Evolutionary conservation across 2,888 invertebrate genomes (phyloP).

Genomic region (Brenthis ino): DNA sequence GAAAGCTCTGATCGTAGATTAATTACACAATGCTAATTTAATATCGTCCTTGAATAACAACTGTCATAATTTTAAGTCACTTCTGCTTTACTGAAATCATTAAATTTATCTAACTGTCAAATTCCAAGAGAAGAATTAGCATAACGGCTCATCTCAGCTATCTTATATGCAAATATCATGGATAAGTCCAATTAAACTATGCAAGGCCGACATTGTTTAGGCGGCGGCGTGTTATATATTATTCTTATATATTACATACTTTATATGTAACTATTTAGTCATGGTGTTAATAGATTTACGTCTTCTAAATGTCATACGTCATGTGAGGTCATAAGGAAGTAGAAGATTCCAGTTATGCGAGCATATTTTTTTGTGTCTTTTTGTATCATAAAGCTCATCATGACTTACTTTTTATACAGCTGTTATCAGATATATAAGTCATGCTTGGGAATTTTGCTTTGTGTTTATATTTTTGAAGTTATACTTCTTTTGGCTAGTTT

Average conservation of each 20-base stretch:
- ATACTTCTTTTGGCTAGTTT: too few species aligned
- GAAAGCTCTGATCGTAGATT: conserved; percentile 10
- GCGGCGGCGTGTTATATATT: conserved; percentile 50
- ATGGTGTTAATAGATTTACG: conserved; percentile 36
- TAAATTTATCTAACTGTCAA: conserved; percentile 24
- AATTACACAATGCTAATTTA: conserved; percentile 18
- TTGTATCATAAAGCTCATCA: background rate
- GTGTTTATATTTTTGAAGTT: background rate
- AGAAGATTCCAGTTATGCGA: conserved; percentile 19
- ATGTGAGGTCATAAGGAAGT: conserved; percentile 36
- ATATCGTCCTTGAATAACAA: conserved; percentile 26
- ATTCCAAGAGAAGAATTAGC: conserved; percentile 41
- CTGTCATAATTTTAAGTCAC: conserved; percentile 23
- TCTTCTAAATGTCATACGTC: conserved; percentile 14
- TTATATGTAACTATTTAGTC: conserved; percentile 52
- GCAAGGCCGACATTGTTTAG: conserved; percentile 58
- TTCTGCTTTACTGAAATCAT: conserved; percentile 28
- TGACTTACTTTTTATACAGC: too few species aligned
- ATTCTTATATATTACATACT: conserved; percentile 48
- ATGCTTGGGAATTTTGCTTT: background rate
- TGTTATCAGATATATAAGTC: too few species aligned
- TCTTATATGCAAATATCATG: conserved; percentile 43
- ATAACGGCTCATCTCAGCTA: conserved; percentile 41
- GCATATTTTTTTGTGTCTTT: background rate
- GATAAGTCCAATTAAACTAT: conserved; percentile 42